phyloP scores from a whole-genome alignment of 2,888 invertebrate genomes.

The Brenthis hecate region DNA sequence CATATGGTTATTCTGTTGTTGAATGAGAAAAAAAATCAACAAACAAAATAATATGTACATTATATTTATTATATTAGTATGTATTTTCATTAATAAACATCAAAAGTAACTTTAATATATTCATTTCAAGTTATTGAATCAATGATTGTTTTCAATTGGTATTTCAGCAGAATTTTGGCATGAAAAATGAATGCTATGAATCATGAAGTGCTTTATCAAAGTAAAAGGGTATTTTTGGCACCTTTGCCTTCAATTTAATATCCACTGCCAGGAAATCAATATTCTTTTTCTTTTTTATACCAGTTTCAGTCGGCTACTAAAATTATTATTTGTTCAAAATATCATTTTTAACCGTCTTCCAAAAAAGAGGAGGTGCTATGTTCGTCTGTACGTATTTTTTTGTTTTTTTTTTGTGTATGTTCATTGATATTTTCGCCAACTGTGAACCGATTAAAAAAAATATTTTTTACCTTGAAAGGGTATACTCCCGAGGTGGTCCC shows the following conservation, averaged over 20 bases:
- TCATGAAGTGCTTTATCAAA: slow-evolving; percentile 18
- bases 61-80: too few relatives aligned
- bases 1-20: too few relatives aligned
- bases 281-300: slow-evolving; percentile 7
- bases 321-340: background rate
- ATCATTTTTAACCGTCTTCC: too few relatives aligned
- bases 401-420: too few relatives aligned
- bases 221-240: slow-evolving; percentile 20
- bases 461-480: too few relatives aligned
- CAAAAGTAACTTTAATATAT: background rate
- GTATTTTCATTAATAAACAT: background rate
- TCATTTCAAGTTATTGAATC: background rate
- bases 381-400: too few relatives aligned
- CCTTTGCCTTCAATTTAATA: slow-evolving; percentile 9
- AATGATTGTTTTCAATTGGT: slow-evolving; percentile 9
- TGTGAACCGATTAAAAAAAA: too few relatives aligned
- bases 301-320: background rate
- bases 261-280: slow-evolving; percentile 3
- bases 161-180: slow-evolving; percentile 17
- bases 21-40: too few relatives aligned
- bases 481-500: too few relatives aligned
- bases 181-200: slow-evolving; percentile 17
- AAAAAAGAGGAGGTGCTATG: too few relatives aligned
- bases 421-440: too few relatives aligned
- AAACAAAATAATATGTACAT: too few relatives aligned